A percentile compares a stretch with the other conserved stretches of the same genome.
phyloP scores from a whole-genome alignment of 2,113 vertebrate species.

The Martes martes region DNA sequence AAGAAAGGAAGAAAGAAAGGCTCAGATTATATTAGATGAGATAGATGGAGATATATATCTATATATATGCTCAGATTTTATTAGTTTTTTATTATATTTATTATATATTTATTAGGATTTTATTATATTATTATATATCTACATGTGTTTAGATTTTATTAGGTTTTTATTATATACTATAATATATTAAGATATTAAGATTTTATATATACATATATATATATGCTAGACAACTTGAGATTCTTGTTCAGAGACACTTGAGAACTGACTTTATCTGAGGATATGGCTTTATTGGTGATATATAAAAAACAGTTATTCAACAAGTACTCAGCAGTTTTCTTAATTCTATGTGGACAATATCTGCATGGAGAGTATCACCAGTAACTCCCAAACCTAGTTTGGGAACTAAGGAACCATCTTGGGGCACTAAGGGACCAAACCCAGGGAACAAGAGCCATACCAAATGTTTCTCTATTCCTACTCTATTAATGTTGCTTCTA shows the following conservation, averaged over 20 bases:
- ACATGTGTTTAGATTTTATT: no score
- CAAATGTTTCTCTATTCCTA: not conserved
- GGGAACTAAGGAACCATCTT: not conserved
- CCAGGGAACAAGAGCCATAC: not conserved
- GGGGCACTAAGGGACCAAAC: not conserved
- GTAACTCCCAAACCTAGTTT: not conserved
- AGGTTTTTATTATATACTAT: not conserved
- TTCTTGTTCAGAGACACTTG: not conserved
- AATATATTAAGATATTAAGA: no score
- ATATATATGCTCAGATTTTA: no score
- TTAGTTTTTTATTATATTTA: not conserved
- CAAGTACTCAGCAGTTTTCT: not conserved
- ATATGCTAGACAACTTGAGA: not conserved
- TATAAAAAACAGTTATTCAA: not conserved
- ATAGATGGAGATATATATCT: not conserved
- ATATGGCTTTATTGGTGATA: not conserved
- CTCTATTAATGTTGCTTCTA: not conserved
- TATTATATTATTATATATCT: no score
- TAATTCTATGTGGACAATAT: not conserved
- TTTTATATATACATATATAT: not conserved
- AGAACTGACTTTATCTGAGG: not conserved
- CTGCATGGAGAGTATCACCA: not conserved
- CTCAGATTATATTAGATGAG: not conserved
- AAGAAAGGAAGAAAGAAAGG: not conserved
- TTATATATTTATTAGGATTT: no score